Evolutionary conservation across 2,113 vertebrate genomes (phyloP).

Genomic region (Xenus cinereus): DNA sequence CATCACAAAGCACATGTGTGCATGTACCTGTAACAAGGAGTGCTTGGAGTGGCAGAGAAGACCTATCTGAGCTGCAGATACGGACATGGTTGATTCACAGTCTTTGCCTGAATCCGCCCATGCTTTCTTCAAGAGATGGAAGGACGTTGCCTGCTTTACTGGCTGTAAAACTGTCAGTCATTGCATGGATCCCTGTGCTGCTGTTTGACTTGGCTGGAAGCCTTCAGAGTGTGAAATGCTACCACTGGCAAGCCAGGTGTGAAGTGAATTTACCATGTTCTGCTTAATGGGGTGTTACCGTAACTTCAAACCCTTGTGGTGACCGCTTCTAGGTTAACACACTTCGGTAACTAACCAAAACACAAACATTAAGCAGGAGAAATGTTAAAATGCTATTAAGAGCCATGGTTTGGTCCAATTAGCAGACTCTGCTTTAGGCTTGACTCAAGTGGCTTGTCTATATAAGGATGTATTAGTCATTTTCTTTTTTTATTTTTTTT

Average conservation of each 20-base stretch:
- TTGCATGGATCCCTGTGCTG: not conserved
- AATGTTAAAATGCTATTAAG: conserved; percentile 13
- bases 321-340: conserved; percentile 48
- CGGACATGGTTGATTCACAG: not conserved
- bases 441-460: conserved; percentile 42
- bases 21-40: not conserved
- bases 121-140: not conserved
- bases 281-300: conserved; percentile 47
- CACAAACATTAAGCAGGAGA: conserved; percentile 29
- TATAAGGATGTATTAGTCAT: conserved; percentile 45
- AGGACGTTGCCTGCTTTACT: not conserved
- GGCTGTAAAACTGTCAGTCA: not conserved
- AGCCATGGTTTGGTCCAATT: conserved; percentile 39
- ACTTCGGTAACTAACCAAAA: conserved; percentile 44
- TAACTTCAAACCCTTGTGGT: conserved; percentile 42
- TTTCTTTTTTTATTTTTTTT: conserved; percentile 36
- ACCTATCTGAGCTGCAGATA: not conserved
- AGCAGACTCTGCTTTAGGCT: not conserved
- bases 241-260: conserved; percentile 25
- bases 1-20: accelerated
- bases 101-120: not conserved
- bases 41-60: not conserved
- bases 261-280: conserved; percentile 34
- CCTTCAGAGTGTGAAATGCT: not conserved
- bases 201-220: conserved; percentile 50